Base-by-base conservation (phyloP, 1,140 invertebrate genomes). In the Zaprionus kolodkinae region DNA sequence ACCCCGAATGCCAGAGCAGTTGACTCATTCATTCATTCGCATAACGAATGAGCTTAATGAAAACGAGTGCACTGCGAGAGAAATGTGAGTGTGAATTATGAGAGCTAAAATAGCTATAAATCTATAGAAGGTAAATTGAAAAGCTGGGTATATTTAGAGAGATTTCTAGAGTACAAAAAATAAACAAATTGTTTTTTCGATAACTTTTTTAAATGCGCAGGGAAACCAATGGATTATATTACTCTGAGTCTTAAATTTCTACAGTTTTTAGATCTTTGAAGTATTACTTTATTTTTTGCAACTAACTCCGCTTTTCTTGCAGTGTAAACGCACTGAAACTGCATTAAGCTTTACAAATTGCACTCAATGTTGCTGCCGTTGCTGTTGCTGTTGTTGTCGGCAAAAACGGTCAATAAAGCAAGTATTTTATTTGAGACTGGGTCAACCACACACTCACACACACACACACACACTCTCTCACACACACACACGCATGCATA, bases 321-420 rank as follows among this genome's bases (percentile, higher is more conserved):
- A 65, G 62, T 65, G 63, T 36, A 55, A 21, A 11, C 45, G 17
- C 45, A 48, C 45, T 48, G 11, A 48, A 48, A 48, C 17, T 48
- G 45, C 27, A 55, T 55, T 55, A n/a, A 55, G 27, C 52, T 55
- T 27, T 55, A 55, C 27, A 43, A 64, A 55, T n/a, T 45, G 64
- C 54, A 35, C 43, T 57, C 38, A n/a, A 40, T 64, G 48, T 55
- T 55, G 62, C 11, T 38, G 33, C 9, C 33, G 35, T 13, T 15
- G 60, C 21, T 55, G 60, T 50, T 17, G 48, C 15, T 17, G 11
- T 48, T 65, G 40, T 13, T 40, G 45, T 48, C 10, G 30, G 12
- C 25, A 13, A 69, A 70, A 70, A 36, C 72, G 59, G 66, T 74
- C 66, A 70, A 74, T 74, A 73, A 73, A 69, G 36, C 59, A 74